Evolutionary conservation across 2,888 invertebrate genomes (phyloP).

Genomic region (Drosophila colorata): DNA sequence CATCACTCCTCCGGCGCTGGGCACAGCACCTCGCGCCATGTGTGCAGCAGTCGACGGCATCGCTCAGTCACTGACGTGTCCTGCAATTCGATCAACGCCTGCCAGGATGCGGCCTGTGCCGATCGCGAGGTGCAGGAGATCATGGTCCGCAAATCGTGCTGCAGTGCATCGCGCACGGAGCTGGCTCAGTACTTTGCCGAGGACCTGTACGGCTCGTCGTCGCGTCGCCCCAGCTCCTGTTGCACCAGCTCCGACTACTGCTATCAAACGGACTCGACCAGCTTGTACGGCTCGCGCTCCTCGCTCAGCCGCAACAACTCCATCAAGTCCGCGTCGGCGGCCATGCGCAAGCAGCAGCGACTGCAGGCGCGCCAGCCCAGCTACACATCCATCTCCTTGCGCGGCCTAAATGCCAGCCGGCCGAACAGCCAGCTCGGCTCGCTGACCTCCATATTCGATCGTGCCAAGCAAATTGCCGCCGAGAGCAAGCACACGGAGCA

Average conservation of each 20-base stretch:
- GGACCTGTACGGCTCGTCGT: constrained; percentile 83
- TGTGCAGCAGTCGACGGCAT: constrained; percentile 82
- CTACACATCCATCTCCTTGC: constrained; percentile 84
- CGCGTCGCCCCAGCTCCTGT: constrained; percentile 83
- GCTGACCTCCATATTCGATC: constrained; percentile 84
- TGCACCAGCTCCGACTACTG: constrained; percentile 85
- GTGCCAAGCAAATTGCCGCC: constrained; percentile 76
- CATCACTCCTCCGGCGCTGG: constrained; percentile 48
- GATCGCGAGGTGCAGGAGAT: constrained; percentile 85
- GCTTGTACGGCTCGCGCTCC: constrained; percentile 84
- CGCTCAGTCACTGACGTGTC: constrained; percentile 84
- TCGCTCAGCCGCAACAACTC: constrained; percentile 85
- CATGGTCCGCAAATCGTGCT: constrained; percentile 82
- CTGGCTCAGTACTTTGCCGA: constrained; percentile 85
- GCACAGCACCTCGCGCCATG: constrained; percentile 40
- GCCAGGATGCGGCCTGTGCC: constrained; percentile 82
- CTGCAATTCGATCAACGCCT: constrained; percentile 77
- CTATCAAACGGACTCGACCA: constrained; percentile 85
- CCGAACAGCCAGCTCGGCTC: constrained; percentile 83
- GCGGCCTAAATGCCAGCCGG: constrained; percentile 83
- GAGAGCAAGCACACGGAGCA: constrained; percentile 40
- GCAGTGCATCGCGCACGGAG: constrained; percentile 83
- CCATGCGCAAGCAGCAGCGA: constrained; percentile 80
- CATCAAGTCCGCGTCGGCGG: constrained; percentile 83
- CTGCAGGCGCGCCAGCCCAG: constrained; percentile 83